Evolutionary conservation across 2,888 invertebrate genomes (phyloP), one percentile per base, ranked within the genome.

Genomic region (Ischnura elegans): DNA sequence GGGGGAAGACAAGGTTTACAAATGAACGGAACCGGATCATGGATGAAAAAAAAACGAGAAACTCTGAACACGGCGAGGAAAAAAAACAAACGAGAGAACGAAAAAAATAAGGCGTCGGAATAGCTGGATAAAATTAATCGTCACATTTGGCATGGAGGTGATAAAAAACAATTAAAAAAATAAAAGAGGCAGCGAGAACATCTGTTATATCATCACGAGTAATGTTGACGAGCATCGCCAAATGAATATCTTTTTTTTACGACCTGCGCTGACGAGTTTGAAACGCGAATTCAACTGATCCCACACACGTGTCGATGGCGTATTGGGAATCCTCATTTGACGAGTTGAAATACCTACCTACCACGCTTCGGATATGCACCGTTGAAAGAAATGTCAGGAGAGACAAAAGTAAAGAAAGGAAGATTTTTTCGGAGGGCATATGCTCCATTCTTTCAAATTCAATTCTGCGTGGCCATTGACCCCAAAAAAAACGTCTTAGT

Each of bases 121-220:
- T 36, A 36, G 36, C 76, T 76, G 10, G 76, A 36, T 76, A 76
- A 76, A 76, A 76, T 76, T 76, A 76, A 76, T 76, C 29, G 76
- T 16, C 76, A 36, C 76, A 76, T 76, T 76, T 76, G 5, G 29
- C 36, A 76, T 76, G 29, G 36, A n/a, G 8, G 51, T 8, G 51
- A 51, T 19, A 51, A 51, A 51, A 51, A 51, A 19, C 51, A 19
- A 51, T 10, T 36, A 76, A 76, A 76, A n/a, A 76, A 25, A 76
- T 36, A 16, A 76, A 36, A 76, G 8, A 16, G 25, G 36, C 76
- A 1, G 16, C 16, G 29, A 36, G 29, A 76, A 76, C 76, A 76
- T 76, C 76, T 76, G 76, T 76, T 76, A 76, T 76, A 36, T 76
- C 76, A 76, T 76, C 76, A 76, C 76, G 76, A 76, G 36, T 36